These are phyloP conservation scores for Gryllus longicercus DNA, from an alignment of 2,888 invertebrate genomes.

Conservation along the genomic window DNA sequence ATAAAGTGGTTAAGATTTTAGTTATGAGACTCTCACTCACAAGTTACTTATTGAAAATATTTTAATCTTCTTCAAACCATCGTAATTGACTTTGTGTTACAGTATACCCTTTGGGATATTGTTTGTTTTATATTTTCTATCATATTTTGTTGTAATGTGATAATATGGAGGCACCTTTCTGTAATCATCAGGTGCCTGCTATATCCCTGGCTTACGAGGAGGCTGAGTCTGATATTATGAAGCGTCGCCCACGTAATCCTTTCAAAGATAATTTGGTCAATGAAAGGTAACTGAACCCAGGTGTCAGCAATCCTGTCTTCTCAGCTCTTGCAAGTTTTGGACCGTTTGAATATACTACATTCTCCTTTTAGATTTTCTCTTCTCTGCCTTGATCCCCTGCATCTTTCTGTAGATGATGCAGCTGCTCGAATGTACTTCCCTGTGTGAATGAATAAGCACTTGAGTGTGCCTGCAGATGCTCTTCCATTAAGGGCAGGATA, in stretches of 20 bases:
- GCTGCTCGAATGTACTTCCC: background rate
- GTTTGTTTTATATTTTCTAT: background rate
- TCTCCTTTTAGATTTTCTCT: slow-evolving; percentile 22
- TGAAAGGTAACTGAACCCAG: slow-evolving; percentile 68
- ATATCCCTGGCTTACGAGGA: slow-evolving; percentile 89
- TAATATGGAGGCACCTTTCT: slow-evolving; percentile 26
- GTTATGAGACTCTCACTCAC: too few species aligned
- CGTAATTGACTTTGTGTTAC: too few species aligned
- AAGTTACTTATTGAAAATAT: too few species aligned
- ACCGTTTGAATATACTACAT: slow-evolving; percentile 22
- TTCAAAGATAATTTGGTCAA: slow-evolving; percentile 89
- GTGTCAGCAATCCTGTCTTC: slow-evolving; percentile 1
- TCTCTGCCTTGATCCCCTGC: slow-evolving; percentile 20
- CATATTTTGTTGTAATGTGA: background rate
- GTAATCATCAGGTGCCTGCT: slow-evolving; percentile 68
- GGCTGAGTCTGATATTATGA: slow-evolving; percentile 92
- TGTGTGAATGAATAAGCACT: too few species aligned
- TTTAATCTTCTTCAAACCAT: too few species aligned
- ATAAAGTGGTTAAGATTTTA: too few species aligned
- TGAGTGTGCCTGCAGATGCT: too few species aligned
- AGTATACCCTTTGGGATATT: too few species aligned
- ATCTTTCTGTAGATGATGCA: slow-evolving; percentile 24
- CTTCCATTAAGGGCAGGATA: too few species aligned
- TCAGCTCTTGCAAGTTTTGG: slow-evolving; percentile 29
- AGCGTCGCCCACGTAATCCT: slow-evolving; percentile 84